Base-by-base conservation (phyloP, 2,797 vertebrate species). In the Epinephelus malabaricus region DNA sequence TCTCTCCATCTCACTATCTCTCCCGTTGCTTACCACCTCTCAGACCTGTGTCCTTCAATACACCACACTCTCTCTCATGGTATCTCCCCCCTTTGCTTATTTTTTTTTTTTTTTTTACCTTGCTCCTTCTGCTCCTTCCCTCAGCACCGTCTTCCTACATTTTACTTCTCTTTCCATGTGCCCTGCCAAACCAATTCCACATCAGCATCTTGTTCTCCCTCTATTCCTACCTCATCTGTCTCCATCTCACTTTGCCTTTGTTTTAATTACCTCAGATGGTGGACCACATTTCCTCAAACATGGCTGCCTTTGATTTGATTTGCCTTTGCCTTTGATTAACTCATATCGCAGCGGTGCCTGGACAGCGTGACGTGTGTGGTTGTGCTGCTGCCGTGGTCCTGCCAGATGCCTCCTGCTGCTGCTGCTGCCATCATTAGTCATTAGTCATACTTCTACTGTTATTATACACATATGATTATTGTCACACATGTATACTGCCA, bases 1-100 rank as follows among this genome's bases (percentile, higher is more conserved):
- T 76, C 81, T 76, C 84, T 86, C 82, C 77, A 81, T 85, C 86
- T 78, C 82, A 6, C 84, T 84, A 88, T 89, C 88, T 89, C 67
- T 68, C 65, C 25, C 43, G 61, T 50, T 68, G 66, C 80, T 50
- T 59, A 54, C 77, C 76, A 74, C 82, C 76, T 83, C 86, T 86
- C 76, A 84, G 64, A 86, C 87, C 82, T 34, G 65, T 77, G 73
- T 90, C 76, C 76, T 84, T 90, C 69, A 81, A 49, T 77, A 61
- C 54, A 2, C 81, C 79, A 77, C 61, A 38, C 63, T 73, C 55
- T 59, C 38, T 60, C 47, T 64, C 74, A 43, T 66, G 13, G 0
- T 50, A 38, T 62, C 55, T 15, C 49, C 15, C 9, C 9, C 23
- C n/a, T 30, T 12, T 9, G 6, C 6, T 11, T 30, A 19, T 30